Evolutionary conservation across 2,113 vertebrate genomes (phyloP), one percentile per base, ranked within the genome.

Genomic region (Centropristis striata): DNA sequence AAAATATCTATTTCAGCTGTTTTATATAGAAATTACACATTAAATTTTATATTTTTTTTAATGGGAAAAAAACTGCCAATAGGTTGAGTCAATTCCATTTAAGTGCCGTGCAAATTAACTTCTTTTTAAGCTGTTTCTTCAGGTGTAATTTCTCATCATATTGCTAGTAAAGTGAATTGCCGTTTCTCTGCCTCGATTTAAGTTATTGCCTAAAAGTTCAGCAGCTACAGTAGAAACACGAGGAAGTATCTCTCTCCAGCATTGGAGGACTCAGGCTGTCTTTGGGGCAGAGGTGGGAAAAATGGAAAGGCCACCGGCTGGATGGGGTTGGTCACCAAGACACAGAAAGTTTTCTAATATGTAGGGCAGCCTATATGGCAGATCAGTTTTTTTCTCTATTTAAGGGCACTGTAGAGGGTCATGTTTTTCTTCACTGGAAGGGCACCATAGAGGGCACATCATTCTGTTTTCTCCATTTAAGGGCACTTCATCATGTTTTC

Each of bases 51-150:
- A 44, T 16, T 23, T 7, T 13, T 50, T 32, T 61, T 20, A n/a
- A 41, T 7, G 3, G 10, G 7, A 16, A 51, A n/a, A 28, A 49
- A 15, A 4, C 23, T 64, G 23, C 4, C 21, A 21, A 13, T 15
- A 36, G n/a, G 36, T 69, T 51, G 21, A 39, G 25, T 25, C 21
- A 7, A 44, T 53, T 73, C 39, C 44, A 73, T 0, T 23, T 27
- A 3, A 60, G 28, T 11, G 7, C 0, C 1, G n/a, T 50, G 23
- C 20, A 37, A 41, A 44, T 55, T 0, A 32, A 37, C 23, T 28
- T 57, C 14, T 53, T 72, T n/a, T 63, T 14, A 76, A 36, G 53
- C 60, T 69, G 37, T 57, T 80, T 67, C 46, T 50, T 61, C 23
- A 47, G 18, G 63, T 47, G 42, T 42, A 0, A 57, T 68, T 75